Base-by-base conservation (phyloP, 2,888 invertebrate species). In the Caenorhabditis imperialis region DNA sequence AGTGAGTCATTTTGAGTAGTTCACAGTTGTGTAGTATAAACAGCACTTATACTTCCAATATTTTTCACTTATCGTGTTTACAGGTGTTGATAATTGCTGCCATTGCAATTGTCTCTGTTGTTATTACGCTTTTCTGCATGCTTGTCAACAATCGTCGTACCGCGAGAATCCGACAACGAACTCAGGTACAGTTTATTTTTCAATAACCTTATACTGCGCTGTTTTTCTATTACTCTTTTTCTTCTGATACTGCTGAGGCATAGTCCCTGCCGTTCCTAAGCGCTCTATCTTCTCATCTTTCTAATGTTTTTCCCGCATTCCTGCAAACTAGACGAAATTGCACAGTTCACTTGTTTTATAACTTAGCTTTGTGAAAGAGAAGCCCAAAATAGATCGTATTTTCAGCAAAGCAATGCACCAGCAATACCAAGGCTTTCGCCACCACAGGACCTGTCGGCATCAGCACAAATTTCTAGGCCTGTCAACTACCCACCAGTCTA, bases 51-150 rank as follows among this genome's bases (percentile, higher is more conserved):
- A 44, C 2, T 35, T 12, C 14, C 14, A 40, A 47, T 37, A 35
- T n/a, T 27, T 35, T 25, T 23, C 0, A 16, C 33, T 22, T 37
- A 10, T 16, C 3, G 38, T 44, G 8, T 47, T 44, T 74, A 6
- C 51, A 74, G 74, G 62, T 65, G 23, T 37, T 70, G 51, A 70
- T 67, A 62, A 75, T 75, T 16, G 79, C 79, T 23, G 79, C 79
- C 20, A 75, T 79, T 35, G 79, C 79, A 16, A 75, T 79, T 30
- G 75, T 79, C 45, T 77, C 75, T 42, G 79, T 79, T 33, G 75
- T 77, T 42, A 67, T 79, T 54, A 77, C 79, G 12, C 54, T 79
- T 7, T 77, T 79, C 50, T 79, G 79, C 51, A 79, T 79, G 79
- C 45, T 79, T 44, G 73, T 79, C 48, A 79, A 70, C 58, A 77